A percentile compares a stretch with the other conserved stretches of the same genome.
phyloP scores from a whole-genome alignment of 2,888 invertebrate genomes.

The Pomacea canaliculata region DNA sequence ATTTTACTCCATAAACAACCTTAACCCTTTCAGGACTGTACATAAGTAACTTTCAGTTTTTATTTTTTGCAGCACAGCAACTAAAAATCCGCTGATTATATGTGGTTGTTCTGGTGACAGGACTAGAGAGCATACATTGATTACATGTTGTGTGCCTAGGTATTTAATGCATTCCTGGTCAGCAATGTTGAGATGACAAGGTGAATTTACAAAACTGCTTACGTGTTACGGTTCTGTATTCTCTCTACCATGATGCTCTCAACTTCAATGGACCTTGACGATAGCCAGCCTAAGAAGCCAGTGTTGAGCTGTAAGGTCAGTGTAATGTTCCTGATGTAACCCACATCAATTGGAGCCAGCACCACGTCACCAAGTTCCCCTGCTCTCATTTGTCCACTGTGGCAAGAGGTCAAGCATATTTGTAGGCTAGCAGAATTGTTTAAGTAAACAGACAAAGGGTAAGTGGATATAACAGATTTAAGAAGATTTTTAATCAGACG shows the following conservation, averaged over 20 bases:
- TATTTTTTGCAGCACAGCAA: too few species aligned
- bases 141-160: too few species aligned
- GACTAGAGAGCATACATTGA: too few species aligned
- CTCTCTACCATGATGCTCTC: not conserved
- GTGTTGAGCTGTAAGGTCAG: constrained; percentile 6
- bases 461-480: not conserved
- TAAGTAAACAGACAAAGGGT: not conserved
- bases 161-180: too few species aligned
- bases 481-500: not conserved
- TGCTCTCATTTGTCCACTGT: constrained; percentile 11
- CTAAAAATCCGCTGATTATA: too few species aligned
- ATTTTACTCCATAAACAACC: too few species aligned
- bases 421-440: not conserved
- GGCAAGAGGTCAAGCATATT: not conserved
- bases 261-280: not conserved
- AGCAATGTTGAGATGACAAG: too few species aligned
- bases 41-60: too few species aligned
- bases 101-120: too few species aligned
- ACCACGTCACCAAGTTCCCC: constrained; percentile 8
- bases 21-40: too few species aligned
- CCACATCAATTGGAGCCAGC: constrained; percentile 10
- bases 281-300: constrained; percentile 15
- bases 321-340: constrained; percentile 12
- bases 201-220: not conserved
- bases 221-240: constrained; percentile 14